Percentiles rank a stretch among this genome's conserved stretches.
Evolutionary conservation across 1,140 invertebrate species (phyloP).

Genomic region (Acromyrmex heyeri): DNA sequence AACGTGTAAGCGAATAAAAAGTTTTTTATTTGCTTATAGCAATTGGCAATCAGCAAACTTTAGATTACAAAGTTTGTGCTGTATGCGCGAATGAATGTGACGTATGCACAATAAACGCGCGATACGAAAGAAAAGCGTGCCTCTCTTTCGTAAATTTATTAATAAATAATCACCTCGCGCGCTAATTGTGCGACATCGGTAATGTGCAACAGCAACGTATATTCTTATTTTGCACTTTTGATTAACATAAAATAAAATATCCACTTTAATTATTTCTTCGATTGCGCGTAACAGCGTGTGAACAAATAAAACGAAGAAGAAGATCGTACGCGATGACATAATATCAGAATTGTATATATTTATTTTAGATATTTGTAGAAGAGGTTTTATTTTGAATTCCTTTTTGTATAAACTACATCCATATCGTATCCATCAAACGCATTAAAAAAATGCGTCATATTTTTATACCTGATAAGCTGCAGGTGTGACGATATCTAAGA

Average conservation of each 20-base stretch:
- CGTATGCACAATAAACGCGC: background rate
- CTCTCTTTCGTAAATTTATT: slow-evolving; percentile 16
- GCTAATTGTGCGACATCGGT: slow-evolving; percentile 22
- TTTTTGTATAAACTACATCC: background rate
- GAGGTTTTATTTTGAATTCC: background rate
- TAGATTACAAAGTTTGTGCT: background rate
- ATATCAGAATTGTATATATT: slow-evolving; percentile 23
- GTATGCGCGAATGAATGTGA: background rate
- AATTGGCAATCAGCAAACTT: slow-evolving; percentile 2
- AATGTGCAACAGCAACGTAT: background rate
- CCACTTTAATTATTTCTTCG: slow-evolving; percentile 29
- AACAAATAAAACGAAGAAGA: slow-evolving; percentile 11
- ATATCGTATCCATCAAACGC: slow-evolving; percentile 16
- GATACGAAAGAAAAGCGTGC: slow-evolving; percentile 1
- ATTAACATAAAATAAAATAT: slow-evolving; percentile 27
- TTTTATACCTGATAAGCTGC: background rate
- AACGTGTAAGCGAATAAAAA: background rate
- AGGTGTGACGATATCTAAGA: background rate
- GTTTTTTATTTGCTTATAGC: background rate
- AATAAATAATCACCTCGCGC: slow-evolving; percentile 37
- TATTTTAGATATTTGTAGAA: background rate
- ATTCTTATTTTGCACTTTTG: slow-evolving; percentile 18
- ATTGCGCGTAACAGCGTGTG: background rate
- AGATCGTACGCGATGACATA: background rate
- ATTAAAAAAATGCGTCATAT: background rate